These are phyloP conservation scores for Hyperoplus lanceolatus DNA, from an alignment of 2,797 vertebrate genomes.

Conservation along the genomic window DNA sequence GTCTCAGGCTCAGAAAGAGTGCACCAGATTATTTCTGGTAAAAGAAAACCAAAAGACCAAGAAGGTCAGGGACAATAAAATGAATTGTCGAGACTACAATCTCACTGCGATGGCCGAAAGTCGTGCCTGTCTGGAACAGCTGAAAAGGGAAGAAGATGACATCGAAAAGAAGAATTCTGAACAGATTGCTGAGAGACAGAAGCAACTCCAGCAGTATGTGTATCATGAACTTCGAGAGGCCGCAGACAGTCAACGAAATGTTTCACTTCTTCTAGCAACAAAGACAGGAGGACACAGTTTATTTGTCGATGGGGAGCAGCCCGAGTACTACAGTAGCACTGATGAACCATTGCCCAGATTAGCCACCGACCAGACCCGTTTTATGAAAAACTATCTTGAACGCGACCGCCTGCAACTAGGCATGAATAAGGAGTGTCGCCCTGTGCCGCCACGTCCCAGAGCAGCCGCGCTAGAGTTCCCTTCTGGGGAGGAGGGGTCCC, in stretches of 20 bases:
- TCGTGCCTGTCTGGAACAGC: neutral
- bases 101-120: neutral
- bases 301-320: neutral
- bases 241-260: neutral
- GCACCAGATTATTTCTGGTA: neutral
- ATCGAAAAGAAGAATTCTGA: too few species aligned
- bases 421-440: accelerated
- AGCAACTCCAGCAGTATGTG: neutral
- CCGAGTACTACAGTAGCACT: accelerated
- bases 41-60: neutral
- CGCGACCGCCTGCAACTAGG: neutral
- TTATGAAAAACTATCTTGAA: neutral
- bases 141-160: neutral
- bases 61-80: neutral
- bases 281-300: neutral
- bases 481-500: neutral
- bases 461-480: neutral
- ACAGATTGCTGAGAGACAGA: neutral
- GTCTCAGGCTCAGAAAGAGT: neutral
- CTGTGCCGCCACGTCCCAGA: neutral
- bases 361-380: neutral
- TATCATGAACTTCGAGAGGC: neutral
- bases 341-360: neutral
- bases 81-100: neutral
- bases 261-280: neutral